Percentiles rank a stretch among this genome's conserved stretches.
Conservation (phyloP, 2,888 invertebrate species). For the Acronicta aceris region DNA sequence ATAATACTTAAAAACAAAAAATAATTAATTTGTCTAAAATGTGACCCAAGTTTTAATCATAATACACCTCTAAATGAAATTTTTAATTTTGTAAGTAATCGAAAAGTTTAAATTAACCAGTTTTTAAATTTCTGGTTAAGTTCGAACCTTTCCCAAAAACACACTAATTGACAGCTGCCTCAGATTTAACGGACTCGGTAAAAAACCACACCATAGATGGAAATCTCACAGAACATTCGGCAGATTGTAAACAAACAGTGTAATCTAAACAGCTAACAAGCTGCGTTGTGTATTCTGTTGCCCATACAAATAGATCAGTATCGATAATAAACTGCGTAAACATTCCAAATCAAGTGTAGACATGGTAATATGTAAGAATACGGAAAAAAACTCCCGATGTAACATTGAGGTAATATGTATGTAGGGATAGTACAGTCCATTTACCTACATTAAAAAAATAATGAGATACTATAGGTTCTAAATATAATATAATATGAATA, state of each 20-base stretch:
- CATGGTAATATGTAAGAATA: conserved; percentile 50
- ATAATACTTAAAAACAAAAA: no score
- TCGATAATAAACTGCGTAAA: conserved; percentile 68
- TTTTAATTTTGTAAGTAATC: no score
- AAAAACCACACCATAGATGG: conserved; percentile 47
- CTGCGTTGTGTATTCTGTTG: conserved; percentile 60
- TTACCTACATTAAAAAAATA: no score
- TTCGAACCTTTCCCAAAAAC: not conserved
- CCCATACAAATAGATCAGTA: conserved; percentile 65
- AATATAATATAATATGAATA: no score
- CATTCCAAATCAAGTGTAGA: conserved; percentile 61
- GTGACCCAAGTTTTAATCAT: no score
- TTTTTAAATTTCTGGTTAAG: no score
- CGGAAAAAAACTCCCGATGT: conserved; percentile 14
- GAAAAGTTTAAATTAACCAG: no score
- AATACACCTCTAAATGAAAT: no score
- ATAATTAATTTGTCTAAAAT: no score
- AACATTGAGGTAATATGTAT: not conserved
- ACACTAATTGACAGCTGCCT: conserved; percentile 53
- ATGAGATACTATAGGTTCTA: no score
- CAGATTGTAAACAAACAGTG: conserved; percentile 62
- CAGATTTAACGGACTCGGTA: conserved; percentile 29
- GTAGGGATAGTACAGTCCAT: no score
- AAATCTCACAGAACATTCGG: conserved; percentile 55
- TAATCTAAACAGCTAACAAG: conserved; percentile 60